These are phyloP conservation scores for Andinoacara biseriatus DNA, from an alignment of 2,113 vertebrate genomes.

Conservation along the genomic window DNA sequence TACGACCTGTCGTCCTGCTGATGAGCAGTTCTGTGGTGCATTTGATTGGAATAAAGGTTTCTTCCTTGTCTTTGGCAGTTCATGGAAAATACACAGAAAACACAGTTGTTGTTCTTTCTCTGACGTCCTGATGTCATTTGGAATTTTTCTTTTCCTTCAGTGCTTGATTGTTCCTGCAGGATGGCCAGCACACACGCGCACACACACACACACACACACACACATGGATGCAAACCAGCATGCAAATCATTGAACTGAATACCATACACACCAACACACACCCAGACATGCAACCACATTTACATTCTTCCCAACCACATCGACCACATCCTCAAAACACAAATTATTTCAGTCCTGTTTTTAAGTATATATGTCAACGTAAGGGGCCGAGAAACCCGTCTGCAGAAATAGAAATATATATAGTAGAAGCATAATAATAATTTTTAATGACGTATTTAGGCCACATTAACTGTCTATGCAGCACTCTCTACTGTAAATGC, in stretches of 20 bases:
- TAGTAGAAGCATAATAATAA: slow-evolving; percentile 56
- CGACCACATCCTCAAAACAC: slow-evolving; percentile 20
- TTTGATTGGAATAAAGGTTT: neutral
- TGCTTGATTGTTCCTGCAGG: slow-evolving; percentile 36
- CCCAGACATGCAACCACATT: slow-evolving; percentile 23
- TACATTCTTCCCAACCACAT: slow-evolving; percentile 22
- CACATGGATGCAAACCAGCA: neutral
- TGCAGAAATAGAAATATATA: slow-evolving; percentile 18
- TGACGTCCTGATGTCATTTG: neutral
- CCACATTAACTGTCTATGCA: slow-evolving; percentile 67
- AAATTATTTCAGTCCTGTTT: slow-evolving; percentile 24
- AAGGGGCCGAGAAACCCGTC: slow-evolving; percentile 25
- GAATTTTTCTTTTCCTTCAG: neutral
- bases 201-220: neutral
- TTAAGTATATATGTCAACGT: slow-evolving; percentile 20
- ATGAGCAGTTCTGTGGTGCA: neutral
- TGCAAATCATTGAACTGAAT: neutral
- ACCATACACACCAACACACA: neutral
- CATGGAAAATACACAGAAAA: slow-evolving; percentile 11
- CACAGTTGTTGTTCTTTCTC: neutral
- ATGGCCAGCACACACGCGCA: slow-evolving; percentile 17
- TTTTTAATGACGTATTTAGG: slow-evolving; percentile 77
- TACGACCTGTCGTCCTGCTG: neutral
- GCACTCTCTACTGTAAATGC: slow-evolving; percentile 71
- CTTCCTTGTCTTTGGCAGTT: neutral